Percentiles rank a stretch among this genome's conserved stretches.
Evolutionary conservation across 1,140 invertebrate genomes (phyloP).

Genomic region (Maconellicoccus hirsutus): DNA sequence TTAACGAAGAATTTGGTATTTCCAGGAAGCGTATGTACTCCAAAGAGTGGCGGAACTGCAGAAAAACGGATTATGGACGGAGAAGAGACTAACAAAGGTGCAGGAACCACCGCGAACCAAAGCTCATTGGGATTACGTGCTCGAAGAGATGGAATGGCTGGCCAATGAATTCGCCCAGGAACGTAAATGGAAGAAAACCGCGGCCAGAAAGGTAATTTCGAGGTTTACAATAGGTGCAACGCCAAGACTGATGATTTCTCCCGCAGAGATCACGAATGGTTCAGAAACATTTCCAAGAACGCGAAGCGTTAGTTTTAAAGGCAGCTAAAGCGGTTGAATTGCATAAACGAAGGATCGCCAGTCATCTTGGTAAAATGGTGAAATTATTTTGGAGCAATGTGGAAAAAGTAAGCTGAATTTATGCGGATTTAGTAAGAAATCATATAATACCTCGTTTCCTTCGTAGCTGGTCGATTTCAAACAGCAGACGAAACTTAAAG

Average conservation of each 20-base stretch:
- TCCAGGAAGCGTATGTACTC: slow-evolving; percentile 78
- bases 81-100: slow-evolving; percentile 80
- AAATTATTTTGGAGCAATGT: slow-evolving; percentile 93
- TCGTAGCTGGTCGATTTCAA: slow-evolving; percentile 82
- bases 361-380: slow-evolving; percentile 84
- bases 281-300: slow-evolving; percentile 91
- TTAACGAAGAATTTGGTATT: no score
- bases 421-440: not conserved
- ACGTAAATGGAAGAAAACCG: slow-evolving; percentile 92
- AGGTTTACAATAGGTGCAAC: no score
- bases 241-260: no score
- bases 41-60: slow-evolving; percentile 78
- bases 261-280: slow-evolving; percentile 68
- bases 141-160: slow-evolving; percentile 98
- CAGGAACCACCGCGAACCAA: slow-evolving; percentile 80
- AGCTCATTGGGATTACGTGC: slow-evolving; percentile 94
- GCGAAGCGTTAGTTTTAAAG: slow-evolving; percentile 71
- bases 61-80: slow-evolving; percentile 85
- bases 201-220: slow-evolving; percentile 79
- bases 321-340: slow-evolving; percentile 86
- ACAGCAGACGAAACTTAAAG: slow-evolving; percentile 80
- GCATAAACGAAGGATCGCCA: slow-evolving; percentile 73
- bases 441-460: not conserved
- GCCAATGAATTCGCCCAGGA: slow-evolving; percentile 95
- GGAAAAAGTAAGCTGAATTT: slow-evolving; percentile 58